Conservation (phyloP, 2,113 vertebrate species). For the Chinchilla lanigera region DNA sequence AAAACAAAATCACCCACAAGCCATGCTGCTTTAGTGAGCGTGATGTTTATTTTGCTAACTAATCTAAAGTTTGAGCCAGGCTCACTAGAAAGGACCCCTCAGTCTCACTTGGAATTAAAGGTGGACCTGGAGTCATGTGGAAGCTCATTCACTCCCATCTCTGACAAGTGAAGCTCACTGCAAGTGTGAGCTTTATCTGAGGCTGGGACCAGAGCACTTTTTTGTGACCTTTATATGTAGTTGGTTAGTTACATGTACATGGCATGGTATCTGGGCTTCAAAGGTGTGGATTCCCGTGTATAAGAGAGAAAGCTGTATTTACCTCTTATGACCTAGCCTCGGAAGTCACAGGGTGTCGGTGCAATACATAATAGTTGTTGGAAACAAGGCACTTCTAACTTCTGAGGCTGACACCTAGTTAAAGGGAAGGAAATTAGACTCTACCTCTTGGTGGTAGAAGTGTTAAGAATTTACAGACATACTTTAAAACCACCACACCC, state of each 20-base stretch:
- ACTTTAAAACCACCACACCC: conserved; percentile 44
- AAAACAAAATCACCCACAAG: background rate
- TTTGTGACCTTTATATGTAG: background rate
- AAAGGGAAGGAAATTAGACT: conserved; percentile 25
- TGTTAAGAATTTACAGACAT: conserved; percentile 65
- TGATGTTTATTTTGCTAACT: background rate
- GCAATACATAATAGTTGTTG: background rate
- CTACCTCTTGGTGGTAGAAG: background rate
- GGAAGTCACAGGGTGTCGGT: background rate
- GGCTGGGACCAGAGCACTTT: background rate
- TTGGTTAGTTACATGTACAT: background rate
- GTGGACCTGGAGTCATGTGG: background rate
- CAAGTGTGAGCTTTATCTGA: background rate
- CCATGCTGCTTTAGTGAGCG: background rate
- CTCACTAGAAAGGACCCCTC: background rate
- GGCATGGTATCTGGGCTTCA: background rate
- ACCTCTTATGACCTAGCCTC: background rate
- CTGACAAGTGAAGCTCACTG: background rate
- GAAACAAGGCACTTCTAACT: conserved; percentile 32
- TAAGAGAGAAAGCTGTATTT: background rate
- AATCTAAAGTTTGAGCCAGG: background rate
- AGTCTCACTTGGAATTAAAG: background rate
- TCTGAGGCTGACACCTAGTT: background rate
- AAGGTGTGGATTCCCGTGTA: no score
- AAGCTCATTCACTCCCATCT: background rate